These are phyloP conservation scores for Orchestia grillus DNA, from an alignment of 1,140 invertebrate genomes.

Conservation along the genomic window DNA sequence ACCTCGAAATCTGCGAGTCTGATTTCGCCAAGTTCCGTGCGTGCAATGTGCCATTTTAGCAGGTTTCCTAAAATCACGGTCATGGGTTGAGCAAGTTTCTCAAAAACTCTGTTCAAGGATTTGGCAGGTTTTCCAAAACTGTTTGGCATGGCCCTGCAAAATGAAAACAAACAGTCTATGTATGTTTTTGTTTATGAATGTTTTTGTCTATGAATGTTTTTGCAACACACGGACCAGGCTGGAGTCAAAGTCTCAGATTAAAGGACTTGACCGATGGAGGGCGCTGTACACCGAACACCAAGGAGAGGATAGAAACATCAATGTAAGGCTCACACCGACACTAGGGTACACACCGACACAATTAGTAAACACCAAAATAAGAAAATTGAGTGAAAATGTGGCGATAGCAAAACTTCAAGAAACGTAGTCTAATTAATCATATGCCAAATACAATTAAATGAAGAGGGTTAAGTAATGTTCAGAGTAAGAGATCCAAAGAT, in stretches of 20 bases:
- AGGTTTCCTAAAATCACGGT: neutral
- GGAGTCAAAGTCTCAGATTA: neutral
- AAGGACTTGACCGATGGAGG: neutral
- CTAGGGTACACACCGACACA: conserved; percentile 12
- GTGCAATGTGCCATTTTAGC: neutral
- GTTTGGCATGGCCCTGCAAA: too few relatives aligned
- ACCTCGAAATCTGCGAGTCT: neutral
- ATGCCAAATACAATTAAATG: conserved; percentile 2
- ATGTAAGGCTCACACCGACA: conserved; percentile 12
- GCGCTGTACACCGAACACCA: neutral
- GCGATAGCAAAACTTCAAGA: neutral
- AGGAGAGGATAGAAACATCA: conserved; percentile 3
- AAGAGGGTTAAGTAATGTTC: neutral
- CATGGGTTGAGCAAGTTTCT: neutral
- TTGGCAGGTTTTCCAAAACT: too few relatives aligned
- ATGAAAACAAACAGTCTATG: too few relatives aligned
- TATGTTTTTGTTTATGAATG: too few relatives aligned
- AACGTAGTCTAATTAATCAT: neutral
- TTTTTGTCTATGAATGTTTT: too few relatives aligned
- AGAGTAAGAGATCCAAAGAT: neutral
- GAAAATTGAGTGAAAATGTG: conserved; percentile 7
- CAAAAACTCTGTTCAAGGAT: neutral
- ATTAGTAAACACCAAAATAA: conserved; percentile 20
- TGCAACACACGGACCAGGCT: neutral
- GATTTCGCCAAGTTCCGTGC: neutral